Evolutionary conservation across 2,797 vertebrate genomes (phyloP).

Genomic region (Phataginus tetradactyla): DNA sequence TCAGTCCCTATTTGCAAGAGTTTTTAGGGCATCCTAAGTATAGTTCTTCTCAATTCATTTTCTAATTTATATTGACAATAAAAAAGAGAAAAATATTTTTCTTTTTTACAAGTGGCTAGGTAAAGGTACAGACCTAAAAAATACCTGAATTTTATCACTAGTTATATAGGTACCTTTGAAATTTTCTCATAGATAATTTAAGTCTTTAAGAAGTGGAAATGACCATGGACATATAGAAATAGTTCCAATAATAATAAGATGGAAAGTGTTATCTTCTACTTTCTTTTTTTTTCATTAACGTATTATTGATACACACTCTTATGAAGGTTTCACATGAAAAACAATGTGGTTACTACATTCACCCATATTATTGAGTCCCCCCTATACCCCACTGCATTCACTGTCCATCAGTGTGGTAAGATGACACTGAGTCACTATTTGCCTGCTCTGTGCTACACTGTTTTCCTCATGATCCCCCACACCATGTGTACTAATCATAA

Average conservation of each 20-base stretch:
- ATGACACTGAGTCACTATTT: no score
- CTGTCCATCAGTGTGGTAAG: no score
- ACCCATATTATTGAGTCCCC: no score
- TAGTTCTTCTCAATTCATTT: not conserved
- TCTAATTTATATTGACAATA: conserved; percentile 55
- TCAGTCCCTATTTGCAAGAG: not conserved
- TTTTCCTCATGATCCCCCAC: no score
- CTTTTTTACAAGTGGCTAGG: not conserved
- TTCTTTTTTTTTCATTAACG: not conserved
- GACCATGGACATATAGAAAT: not conserved
- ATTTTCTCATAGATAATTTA: conserved; percentile 22
- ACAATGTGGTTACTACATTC: no score
- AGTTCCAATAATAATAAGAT: not conserved
- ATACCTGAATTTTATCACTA: not conserved
- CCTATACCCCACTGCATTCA: no score
- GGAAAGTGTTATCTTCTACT: conserved; percentile 34
- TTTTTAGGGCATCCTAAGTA: conserved; percentile 18
- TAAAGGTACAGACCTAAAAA: conserved; percentile 43
- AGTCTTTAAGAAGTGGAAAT: conserved; percentile 26
- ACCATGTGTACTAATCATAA: no score
- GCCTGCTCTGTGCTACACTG: no score
- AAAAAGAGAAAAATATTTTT: not conserved
- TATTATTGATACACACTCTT: no score
- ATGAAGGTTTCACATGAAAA: no score
- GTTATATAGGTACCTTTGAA: not conserved